phyloP scores from a whole-genome alignment of 1,140 invertebrate species.

The Rhagoletis pomonella region DNA sequence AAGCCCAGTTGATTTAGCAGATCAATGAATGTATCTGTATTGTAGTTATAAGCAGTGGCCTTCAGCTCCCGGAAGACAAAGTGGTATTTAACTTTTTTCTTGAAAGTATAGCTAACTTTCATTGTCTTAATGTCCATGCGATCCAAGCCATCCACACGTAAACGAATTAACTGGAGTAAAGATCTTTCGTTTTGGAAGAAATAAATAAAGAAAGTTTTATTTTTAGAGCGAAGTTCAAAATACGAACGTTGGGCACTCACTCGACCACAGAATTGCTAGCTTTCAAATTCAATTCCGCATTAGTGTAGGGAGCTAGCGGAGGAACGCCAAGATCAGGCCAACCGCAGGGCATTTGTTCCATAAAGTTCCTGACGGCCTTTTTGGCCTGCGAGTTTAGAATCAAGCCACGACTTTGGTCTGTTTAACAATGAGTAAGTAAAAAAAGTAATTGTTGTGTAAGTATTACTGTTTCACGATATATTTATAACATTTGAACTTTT shows the following conservation, averaged over 20 bases:
- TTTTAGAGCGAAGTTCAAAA: background rate
- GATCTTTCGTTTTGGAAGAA: slow-evolving; percentile 55
- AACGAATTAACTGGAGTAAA: slow-evolving; percentile 67
- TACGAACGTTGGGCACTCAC: slow-evolving; percentile 60
- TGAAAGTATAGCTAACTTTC: slow-evolving; percentile 70
- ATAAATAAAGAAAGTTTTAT: background rate
- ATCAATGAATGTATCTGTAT: slow-evolving; percentile 67
- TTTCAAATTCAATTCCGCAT: slow-evolving; percentile 67
- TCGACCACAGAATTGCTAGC: slow-evolving; percentile 66
- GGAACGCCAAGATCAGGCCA: slow-evolving; percentile 68
- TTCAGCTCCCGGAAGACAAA: slow-evolving; percentile 63
- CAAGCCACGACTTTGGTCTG: slow-evolving; percentile 59
- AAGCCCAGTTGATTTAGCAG: slow-evolving; percentile 64
- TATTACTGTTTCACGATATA: no score
- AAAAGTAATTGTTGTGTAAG: no score
- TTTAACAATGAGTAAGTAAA: background rate
- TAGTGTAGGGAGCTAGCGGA: slow-evolving; percentile 70
- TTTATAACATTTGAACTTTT: no score
- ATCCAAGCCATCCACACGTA: slow-evolving; percentile 71
- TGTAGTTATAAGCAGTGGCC: slow-evolving; percentile 63
- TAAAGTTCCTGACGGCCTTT: slow-evolving; percentile 64
- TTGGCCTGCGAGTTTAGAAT: slow-evolving; percentile 69
- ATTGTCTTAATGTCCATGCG: slow-evolving; percentile 67
- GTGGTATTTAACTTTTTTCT: slow-evolving; percentile 69
- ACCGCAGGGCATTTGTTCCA: slow-evolving; percentile 68